These are phyloP conservation scores for Trachelus tabidus DNA, from an alignment of 2,888 invertebrate species.

Conservation along the genomic window DNA sequence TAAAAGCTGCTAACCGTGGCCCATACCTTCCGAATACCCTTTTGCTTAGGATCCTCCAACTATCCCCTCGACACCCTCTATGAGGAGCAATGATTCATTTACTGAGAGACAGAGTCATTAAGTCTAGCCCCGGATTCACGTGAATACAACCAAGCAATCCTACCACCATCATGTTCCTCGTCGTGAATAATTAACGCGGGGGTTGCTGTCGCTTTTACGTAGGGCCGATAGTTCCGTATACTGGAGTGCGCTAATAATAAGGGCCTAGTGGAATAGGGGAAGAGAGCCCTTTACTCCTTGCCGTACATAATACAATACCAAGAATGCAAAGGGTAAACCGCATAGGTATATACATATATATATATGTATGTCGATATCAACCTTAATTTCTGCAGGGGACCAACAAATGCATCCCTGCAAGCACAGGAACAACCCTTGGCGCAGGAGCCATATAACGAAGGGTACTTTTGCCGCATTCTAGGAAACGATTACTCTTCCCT, in stretches of 20 bases:
- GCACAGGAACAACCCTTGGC: neutral
- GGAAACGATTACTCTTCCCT: neutral
- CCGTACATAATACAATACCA: neutral
- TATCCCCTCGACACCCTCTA: neutral
- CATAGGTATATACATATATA: neutral
- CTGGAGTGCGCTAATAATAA: neutral
- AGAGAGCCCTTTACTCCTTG: neutral
- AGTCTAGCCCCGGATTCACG: neutral
- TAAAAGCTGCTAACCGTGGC: neutral
- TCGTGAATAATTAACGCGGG: neutral
- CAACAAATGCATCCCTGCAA: no score
- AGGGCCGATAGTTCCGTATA: neutral
- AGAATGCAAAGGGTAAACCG: neutral
- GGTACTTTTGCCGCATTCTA: neutral
- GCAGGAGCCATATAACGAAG: neutral
- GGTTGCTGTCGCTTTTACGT: neutral
- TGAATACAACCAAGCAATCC: neutral
- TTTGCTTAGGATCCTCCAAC: neutral
- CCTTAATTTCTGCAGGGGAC: no score
- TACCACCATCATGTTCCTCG: neutral
- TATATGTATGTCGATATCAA: no score
- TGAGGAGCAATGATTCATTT: neutral
- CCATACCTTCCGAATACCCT: neutral
- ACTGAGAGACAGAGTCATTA: neutral
- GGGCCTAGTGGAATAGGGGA: neutral